Evolutionary conservation across 1,140 invertebrate genomes (phyloP), one percentile per base, ranked within the genome.

Genomic region (Drosophila biarmipes): DNA sequence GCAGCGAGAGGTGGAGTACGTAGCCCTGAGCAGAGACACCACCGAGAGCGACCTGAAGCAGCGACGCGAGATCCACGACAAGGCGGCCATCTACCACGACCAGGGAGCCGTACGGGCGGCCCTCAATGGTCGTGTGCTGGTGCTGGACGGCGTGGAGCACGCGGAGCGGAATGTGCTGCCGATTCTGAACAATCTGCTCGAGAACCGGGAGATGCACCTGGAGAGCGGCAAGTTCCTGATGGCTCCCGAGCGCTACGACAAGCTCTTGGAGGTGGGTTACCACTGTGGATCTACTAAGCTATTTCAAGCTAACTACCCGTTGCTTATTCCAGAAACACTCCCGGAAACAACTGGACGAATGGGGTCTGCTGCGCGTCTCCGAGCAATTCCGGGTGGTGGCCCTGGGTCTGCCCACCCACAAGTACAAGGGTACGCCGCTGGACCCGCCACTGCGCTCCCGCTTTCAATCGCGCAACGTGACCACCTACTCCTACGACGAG

Each of bases 81-180:
- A 97, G 29, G 97, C 96, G 35, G 97, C 98, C 0, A 95, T 95
- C 87, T 99, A 99, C 93, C 95, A 98, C 91, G 98, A 99, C 93
- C 98, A 99, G 96, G 96, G 96, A 92, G 98, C 98, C 27, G 98
- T 99, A 0, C 93, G 96, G 81, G 98, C 98, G 15, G 98, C 98
- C 0, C 93, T 95, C 11, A 93, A 98, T 92, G 98, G 98, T 1
- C 94, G 98, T 59, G 94, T 99, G 27, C 93, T 99, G 11, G 93
- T 99, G n/a, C 93, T 99, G 21, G 98, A 99, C 92, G 98, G 98
- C 6, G 97, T 99, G 56, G 98, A 99, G 93, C 99, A 99, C 91
- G 98, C 98, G 0, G 98, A 99, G 92, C 93, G 98, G 56, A 99
- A 99, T 94, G 98, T 99, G 29, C 93, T 99, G 43, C 98, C 98